phyloP scores from a whole-genome alignment of 2,113 vertebrate genomes.

The Dinomys branickii region DNA sequence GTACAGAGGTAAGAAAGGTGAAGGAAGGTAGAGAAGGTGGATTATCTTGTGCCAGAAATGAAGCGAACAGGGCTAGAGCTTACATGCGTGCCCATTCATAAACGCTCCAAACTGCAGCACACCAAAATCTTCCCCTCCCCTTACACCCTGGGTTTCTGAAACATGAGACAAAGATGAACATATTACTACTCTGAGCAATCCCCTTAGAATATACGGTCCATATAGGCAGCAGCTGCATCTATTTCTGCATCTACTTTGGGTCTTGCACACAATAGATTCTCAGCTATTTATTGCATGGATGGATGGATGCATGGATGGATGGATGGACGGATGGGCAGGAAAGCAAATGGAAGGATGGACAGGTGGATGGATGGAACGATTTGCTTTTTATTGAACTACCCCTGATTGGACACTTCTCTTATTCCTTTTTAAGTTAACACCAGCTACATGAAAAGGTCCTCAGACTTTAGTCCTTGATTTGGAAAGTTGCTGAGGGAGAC shows the following conservation, averaged over 20 bases:
- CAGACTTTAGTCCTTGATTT: neutral
- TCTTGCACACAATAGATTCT: neutral
- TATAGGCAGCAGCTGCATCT: neutral
- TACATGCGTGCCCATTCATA: neutral
- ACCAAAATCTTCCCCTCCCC: neutral
- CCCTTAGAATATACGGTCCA: neutral
- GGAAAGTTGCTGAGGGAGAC: neutral
- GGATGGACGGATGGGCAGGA: neutral
- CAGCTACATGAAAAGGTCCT: neutral
- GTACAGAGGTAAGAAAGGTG: neutral
- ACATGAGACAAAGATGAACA: neutral
- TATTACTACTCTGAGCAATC: neutral
- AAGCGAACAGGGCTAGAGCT: slow-evolving; percentile 12
- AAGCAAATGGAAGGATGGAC: neutral
- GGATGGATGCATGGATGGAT: neutral
- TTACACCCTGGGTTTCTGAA: neutral
- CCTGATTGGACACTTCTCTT: neutral
- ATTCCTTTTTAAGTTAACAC: neutral
- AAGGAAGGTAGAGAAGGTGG: neutral
- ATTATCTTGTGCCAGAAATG: neutral
- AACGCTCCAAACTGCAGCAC: neutral
- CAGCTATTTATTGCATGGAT: neutral
- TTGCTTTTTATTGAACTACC: neutral
- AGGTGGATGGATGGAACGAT: neutral
- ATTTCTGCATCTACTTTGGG: neutral